phyloP scores from a whole-genome alignment of 1,140 invertebrate species.

The honey bee (Apis mellifera) region Amel_HAv3.1 CM009932.2:5954001-5954500 shows the following conservation, averaged over 20 bases:
- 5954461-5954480: slow-evolving; percentile 1
- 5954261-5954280: too few relatives aligned
- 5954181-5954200: neutral
- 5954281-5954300: neutral
- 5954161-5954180: neutral
- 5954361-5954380: neutral
- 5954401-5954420: neutral
- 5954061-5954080: neutral
- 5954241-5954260: too few relatives aligned
- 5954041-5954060: slow-evolving; percentile 32
- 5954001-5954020: slow-evolving; percentile 35
- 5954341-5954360: neutral
- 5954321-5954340: neutral
- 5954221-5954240: neutral
- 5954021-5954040: slow-evolving; percentile 25
- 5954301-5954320: neutral
- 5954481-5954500: slow-evolving; percentile 69
- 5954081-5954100: slow-evolving; percentile 1
- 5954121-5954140: slow-evolving; percentile 1
- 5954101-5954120: neutral
- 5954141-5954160: neutral
- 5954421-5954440: neutral
- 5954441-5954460: slow-evolving; percentile 1
- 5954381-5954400: neutral
- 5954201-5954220: neutral